A percentile compares a stretch with the other conserved stretches of the same genome.
These are phyloP conservation scores for Parochlus steinenii DNA, from an alignment of 2,888 invertebrate species.

Conservation along the genomic window DNA sequence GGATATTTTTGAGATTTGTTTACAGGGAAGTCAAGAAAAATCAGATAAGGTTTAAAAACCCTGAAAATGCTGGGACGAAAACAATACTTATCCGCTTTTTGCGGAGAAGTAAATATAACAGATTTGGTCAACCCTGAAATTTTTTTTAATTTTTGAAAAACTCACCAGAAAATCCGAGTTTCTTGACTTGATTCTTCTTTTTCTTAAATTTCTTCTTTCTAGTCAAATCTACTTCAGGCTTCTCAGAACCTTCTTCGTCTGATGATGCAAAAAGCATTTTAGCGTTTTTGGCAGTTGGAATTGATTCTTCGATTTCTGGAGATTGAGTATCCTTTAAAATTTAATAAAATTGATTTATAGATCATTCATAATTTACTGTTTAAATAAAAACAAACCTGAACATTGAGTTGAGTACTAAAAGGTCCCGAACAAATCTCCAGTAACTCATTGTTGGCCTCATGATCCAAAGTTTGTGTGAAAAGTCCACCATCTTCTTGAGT, in stretches of 20 bases:
- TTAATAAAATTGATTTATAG: no score
- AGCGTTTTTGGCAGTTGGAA: not conserved
- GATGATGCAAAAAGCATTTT: conserved; percentile 9
- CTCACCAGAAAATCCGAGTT: conserved; percentile 35
- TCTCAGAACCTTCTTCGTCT: conserved; percentile 24
- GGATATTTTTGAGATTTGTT: no score
- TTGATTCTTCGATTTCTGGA: not conserved
- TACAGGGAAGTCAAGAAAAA: no score
- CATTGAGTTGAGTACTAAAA: conserved; percentile 29
- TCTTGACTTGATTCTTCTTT: conserved; percentile 22
- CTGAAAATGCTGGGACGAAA: no score
- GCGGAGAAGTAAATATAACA: no score
- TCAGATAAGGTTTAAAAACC: no score
- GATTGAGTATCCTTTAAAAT: not conserved
- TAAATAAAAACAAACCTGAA: no score
- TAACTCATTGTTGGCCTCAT: conserved; percentile 33
- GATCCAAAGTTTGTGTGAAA: conserved; percentile 7
- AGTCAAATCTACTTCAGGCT: conserved; percentile 16
- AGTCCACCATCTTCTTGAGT: not conserved
- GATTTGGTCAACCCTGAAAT: conserved; percentile 9
- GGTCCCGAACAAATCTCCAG: conserved; percentile 40
- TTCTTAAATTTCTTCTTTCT: conserved; percentile 14
- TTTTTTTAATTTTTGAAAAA: no score
- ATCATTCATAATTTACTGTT: no score
- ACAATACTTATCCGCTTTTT: no score